A percentile compares a stretch with the other conserved stretches of the same genome.
Conservation (phyloP, 2,888 invertebrate species). For the Netelia inedita region DNA sequence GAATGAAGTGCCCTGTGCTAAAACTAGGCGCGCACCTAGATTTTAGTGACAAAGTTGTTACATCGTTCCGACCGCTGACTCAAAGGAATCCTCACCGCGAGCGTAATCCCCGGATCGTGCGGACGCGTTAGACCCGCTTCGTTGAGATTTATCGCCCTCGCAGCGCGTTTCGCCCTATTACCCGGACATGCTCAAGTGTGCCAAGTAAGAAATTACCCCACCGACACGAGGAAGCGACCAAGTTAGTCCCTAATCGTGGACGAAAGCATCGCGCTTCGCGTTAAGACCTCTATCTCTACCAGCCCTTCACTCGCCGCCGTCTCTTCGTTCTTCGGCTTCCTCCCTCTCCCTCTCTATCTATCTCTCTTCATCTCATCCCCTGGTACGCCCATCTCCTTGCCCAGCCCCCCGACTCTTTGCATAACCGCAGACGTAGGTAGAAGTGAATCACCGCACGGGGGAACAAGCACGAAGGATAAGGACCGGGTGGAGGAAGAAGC, state of each 20-base stretch:
- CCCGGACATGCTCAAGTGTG: conserved; percentile 53
- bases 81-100: conserved; percentile 13
- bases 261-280: conserved; percentile 45
- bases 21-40: background rate
- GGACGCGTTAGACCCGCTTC: conserved; percentile 47
- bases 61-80: background rate
- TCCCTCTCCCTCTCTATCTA: conserved; percentile 27
- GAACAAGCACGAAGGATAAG: conserved; percentile 70
- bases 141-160: conserved; percentile 49
- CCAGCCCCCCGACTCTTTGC: conserved; percentile 63
- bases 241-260: conserved; percentile 57
- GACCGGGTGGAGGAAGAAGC: conserved; percentile 40
- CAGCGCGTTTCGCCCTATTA: conserved; percentile 55
- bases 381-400: conserved; percentile 22
- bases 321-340: conserved; percentile 31
- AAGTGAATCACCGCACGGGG: conserved; percentile 72
- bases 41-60: conserved; percentile 4
- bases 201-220: conserved; percentile 61
- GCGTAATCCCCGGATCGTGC: conserved; percentile 35
- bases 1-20: background rate
- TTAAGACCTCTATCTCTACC: conserved; percentile 42
- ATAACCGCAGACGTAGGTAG: conserved; percentile 75
- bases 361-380: background rate
- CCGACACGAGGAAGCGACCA: conserved; percentile 45
- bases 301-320: conserved; percentile 1